These are phyloP conservation scores for Drosophila nebulosa DNA, from an alignment of 1,140 invertebrate species.

Conservation along the genomic window DNA sequence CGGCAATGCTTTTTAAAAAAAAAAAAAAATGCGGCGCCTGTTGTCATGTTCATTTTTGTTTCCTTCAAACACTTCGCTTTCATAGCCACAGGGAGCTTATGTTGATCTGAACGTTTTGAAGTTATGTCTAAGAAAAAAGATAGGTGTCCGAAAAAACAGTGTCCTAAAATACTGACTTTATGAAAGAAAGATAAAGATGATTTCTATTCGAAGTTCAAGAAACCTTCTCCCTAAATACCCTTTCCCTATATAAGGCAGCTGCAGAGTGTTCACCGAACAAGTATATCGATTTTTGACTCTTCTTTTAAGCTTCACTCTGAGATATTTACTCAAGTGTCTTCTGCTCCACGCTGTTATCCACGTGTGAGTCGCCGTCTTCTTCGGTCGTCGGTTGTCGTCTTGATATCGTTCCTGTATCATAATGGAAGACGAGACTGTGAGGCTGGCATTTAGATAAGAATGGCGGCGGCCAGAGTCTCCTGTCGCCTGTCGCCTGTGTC, in stretches of 20 bases:
- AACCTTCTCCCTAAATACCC: too few relatives aligned
- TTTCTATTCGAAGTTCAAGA: too few relatives aligned
- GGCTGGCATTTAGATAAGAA: slow-evolving; percentile 81
- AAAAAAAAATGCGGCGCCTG: slow-evolving; percentile 64
- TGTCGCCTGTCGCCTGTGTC: slow-evolving; percentile 17
- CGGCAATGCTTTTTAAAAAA: not conserved
- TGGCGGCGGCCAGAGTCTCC: slow-evolving; percentile 37
- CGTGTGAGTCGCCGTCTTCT: not conserved
- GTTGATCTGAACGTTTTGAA: not conserved
- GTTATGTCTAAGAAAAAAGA: not conserved
- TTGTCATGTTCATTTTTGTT: slow-evolving; percentile 79
- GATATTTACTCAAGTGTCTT: not conserved
- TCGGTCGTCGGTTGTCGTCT: slow-evolving; percentile 49
- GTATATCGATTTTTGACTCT: not conserved
- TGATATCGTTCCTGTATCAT: slow-evolving; percentile 77
- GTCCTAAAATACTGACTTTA: too few relatives aligned
- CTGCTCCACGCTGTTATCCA: not conserved
- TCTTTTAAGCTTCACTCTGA: not conserved
- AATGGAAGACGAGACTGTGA: slow-evolving; percentile 81
- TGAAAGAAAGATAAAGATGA: too few relatives aligned
- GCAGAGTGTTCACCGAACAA: not conserved
- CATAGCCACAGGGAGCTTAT: not conserved
- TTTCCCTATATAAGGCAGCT: not conserved
- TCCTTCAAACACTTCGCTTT: slow-evolving; percentile 63
- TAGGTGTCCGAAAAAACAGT: not conserved